These are phyloP conservation scores for Augochlora pura DNA, from an alignment of 1,140 invertebrate genomes.

Conservation along the genomic window DNA sequence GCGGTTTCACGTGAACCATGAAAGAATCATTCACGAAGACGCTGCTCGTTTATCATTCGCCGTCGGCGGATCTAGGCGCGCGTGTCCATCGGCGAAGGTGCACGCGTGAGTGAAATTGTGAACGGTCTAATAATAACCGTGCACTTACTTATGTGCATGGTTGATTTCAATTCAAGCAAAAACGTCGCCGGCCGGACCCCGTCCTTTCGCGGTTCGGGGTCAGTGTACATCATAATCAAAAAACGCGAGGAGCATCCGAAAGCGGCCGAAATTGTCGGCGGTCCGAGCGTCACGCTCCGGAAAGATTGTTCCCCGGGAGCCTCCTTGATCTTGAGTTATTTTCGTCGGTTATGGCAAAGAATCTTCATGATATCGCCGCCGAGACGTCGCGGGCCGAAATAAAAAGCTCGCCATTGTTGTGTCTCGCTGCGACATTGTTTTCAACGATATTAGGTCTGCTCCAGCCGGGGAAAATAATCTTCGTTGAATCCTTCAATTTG, in stretches of 20 bases:
- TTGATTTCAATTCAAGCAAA: slow-evolving; percentile 67
- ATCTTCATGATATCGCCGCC: not conserved
- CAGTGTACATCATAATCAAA: slow-evolving; percentile 59
- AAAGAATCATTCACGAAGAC: not conserved
- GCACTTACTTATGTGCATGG: slow-evolving; percentile 65
- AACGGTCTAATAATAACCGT: slow-evolving; percentile 73
- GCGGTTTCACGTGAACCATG: too few species aligned
- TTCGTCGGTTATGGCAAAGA: slow-evolving; percentile 24
- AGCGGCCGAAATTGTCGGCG: slow-evolving; percentile 12
- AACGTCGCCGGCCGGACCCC: slow-evolving; percentile 37
- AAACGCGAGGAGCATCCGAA: slow-evolving; percentile 41
- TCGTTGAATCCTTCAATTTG: too few species aligned
- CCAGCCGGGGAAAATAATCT: too few species aligned
- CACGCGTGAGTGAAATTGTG: slow-evolving; percentile 72
- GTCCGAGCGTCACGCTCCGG: not conserved
- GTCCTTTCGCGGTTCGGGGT: slow-evolving; percentile 58
- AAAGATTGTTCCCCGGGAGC: slow-evolving; percentile 16
- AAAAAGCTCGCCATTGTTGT: not conserved
- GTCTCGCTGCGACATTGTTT: not conserved
- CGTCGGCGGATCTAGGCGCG: slow-evolving; percentile 15
- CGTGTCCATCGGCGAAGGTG: slow-evolving; percentile 46
- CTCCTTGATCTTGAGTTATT: slow-evolving; percentile 32
- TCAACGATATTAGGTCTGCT: too few species aligned
- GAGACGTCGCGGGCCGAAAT: not conserved
- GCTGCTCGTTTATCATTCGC: slow-evolving; percentile 27